These are phyloP conservation scores for Mustelus asterias DNA, from an alignment of 2,113 vertebrate genomes.

Conservation along the genomic window DNA sequence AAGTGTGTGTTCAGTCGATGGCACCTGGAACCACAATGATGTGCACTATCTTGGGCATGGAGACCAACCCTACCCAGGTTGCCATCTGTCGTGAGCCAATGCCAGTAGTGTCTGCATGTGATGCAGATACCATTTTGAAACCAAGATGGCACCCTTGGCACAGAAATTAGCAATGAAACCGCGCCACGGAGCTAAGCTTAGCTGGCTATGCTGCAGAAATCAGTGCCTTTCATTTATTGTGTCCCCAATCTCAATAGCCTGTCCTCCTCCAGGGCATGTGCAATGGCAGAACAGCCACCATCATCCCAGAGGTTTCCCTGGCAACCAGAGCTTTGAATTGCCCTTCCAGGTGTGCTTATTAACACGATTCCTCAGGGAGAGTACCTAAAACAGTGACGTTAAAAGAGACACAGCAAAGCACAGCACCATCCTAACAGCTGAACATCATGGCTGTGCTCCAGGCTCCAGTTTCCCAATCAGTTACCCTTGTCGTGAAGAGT, in stretches of 20 bases:
- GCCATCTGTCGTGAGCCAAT: too few species aligned
- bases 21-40: too few species aligned
- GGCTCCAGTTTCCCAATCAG: background rate
- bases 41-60: too few species aligned
- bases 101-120: too few species aligned
- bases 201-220: background rate
- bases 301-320: background rate
- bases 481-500: background rate
- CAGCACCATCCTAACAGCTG: background rate
- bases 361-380: background rate
- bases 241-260: background rate
- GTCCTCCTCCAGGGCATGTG: background rate
- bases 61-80: too few species aligned
- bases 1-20: too few species aligned
- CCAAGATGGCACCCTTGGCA: background rate
- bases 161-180: background rate
- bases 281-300: background rate
- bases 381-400: background rate
- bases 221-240: background rate
- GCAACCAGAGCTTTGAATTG: background rate
- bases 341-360: background rate
- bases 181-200: background rate
- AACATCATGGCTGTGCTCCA: background rate
- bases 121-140: too few species aligned
- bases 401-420: background rate